Percentiles rank a stretch among this genome's conserved stretches.
phyloP scores from a whole-genome alignment of 2,113 vertebrate genomes.

The Calidris pygmaea region DNA sequence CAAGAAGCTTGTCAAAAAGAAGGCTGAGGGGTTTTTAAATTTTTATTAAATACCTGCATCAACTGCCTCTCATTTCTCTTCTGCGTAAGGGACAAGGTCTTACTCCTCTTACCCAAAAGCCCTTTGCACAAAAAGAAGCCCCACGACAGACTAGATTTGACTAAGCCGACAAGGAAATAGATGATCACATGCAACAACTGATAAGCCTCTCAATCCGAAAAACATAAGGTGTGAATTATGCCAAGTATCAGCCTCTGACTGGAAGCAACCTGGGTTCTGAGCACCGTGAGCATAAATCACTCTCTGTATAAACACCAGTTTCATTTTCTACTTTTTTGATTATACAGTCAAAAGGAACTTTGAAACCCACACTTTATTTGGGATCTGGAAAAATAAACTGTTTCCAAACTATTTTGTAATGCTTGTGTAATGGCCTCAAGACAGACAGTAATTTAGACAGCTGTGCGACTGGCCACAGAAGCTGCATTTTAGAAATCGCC shows the following conservation, averaged over 20 bases:
- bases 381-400: slow-evolving; percentile 65
- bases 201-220: not conserved
- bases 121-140: not conserved
- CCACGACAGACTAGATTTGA: not conserved
- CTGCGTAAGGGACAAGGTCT: not conserved
- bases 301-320: not conserved
- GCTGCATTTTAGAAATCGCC: slow-evolving; percentile 37
- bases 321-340: not conserved
- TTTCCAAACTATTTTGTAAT: slow-evolving; percentile 52
- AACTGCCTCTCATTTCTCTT: not conserved
- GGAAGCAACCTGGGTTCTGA: not conserved
- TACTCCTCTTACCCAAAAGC: not conserved
- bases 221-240: not conserved
- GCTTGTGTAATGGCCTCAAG: slow-evolving; percentile 46
- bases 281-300: not conserved
- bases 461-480: slow-evolving; percentile 56
- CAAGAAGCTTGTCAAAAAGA: not conserved
- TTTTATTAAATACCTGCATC: not conserved
- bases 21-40: not conserved
- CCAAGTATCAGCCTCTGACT: not conserved
- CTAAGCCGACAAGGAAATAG: not conserved
- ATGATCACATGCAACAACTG: not conserved
- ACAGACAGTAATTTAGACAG: slow-evolving; percentile 45
- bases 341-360: not conserved
- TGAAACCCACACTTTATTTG: not conserved